Evolutionary conservation across 2,113 vertebrate genomes (phyloP).

Genomic region (Polyodon spathula): DNA sequence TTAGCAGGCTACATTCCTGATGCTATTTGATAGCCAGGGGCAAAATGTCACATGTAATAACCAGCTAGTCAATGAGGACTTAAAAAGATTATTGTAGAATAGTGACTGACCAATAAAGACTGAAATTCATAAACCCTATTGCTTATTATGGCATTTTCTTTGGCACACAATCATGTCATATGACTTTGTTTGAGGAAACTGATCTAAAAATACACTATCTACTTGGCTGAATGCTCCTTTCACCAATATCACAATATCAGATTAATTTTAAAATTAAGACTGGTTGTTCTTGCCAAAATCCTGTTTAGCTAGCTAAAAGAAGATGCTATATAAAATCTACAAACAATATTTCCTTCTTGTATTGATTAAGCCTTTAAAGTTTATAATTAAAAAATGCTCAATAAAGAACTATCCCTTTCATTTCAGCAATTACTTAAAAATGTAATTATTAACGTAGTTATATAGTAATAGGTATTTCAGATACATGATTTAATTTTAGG

Average conservation of each 20-base stretch:
- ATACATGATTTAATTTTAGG: too few relatives aligned
- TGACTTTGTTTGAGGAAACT: too few relatives aligned
- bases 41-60: neutral
- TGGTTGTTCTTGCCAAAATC: neutral
- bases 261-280: neutral
- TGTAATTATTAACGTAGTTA: too few relatives aligned
- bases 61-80: neutral
- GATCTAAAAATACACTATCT: neutral
- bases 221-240: neutral
- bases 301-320: too few relatives aligned
- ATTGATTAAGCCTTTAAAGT: too few relatives aligned
- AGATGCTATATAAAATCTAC: too few relatives aligned
- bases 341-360: too few relatives aligned
- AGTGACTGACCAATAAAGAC: neutral
- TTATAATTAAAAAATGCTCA: too few relatives aligned
- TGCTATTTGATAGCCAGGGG: neutral
- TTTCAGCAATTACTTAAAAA: too few relatives aligned
- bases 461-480: too few relatives aligned
- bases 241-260: neutral
- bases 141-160: neutral
- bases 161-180: neutral
- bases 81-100: neutral
- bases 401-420: too few relatives aligned
- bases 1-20: neutral
- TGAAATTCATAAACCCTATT: neutral